A percentile compares a stretch with the other conserved stretches of the same genome.
Evolutionary conservation across 2,797 vertebrate species (phyloP).

Genomic region (Pelodytes ibericus): DNA sequence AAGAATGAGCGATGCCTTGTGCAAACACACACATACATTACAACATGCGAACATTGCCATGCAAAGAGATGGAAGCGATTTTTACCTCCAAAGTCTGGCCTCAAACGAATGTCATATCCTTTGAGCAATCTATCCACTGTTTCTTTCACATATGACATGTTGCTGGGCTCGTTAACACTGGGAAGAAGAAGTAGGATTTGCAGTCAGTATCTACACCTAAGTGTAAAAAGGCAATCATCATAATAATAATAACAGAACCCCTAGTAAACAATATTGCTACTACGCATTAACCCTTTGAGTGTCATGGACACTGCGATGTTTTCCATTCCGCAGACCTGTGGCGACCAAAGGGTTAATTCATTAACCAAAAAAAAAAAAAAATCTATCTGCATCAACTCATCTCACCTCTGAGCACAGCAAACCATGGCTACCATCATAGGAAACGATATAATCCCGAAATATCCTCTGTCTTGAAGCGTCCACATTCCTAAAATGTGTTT

Average conservation of each 20-base stretch:
- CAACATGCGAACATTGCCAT: constrained; percentile 42
- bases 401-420: constrained; percentile 89
- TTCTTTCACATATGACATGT: constrained; percentile 88
- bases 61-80: not conserved
- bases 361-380: too few relatives aligned
- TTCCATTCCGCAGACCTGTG: too few relatives aligned
- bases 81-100: constrained; percentile 88
- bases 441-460: constrained; percentile 76
- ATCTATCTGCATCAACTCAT: constrained; percentile 50
- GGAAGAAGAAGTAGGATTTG: constrained; percentile 59
- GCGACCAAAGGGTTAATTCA: too few relatives aligned
- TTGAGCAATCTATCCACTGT: constrained; percentile 86
- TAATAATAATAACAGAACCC: too few relatives aligned
- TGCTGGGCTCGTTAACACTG: constrained; percentile 84
- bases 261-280: too few relatives aligned
- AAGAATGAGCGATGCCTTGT: not conserved
- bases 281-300: too few relatives aligned
- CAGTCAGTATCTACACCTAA: constrained; percentile 59
- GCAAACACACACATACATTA: constrained; percentile 24
- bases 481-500: constrained; percentile 76
- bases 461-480: constrained; percentile 69
- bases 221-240: constrained; percentile 57
- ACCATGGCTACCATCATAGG: constrained; percentile 77
- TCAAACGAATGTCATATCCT: constrained; percentile 86
- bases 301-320: too few relatives aligned